Conservation (phyloP, 53 echinoderm and acorn worm genomes). For the Luidia sarsii region DNA sequence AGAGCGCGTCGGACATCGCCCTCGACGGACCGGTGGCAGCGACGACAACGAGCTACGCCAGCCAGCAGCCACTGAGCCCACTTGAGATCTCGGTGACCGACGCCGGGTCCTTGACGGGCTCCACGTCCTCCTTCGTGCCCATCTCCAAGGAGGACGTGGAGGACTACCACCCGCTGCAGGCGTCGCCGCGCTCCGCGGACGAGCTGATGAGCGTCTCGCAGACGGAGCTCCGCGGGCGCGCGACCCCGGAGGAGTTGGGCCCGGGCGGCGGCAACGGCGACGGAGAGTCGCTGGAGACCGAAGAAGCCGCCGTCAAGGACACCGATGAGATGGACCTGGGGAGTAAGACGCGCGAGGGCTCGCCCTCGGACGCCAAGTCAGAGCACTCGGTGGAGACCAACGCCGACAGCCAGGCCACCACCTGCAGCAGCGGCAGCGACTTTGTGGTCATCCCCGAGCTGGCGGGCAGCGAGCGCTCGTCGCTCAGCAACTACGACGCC, state of each 20-base stretch:
- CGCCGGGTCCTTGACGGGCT: conserved; percentile 32
- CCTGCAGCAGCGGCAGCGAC: conserved; percentile 92
- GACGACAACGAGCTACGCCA: not conserved
- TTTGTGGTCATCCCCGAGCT: conserved; percentile 97
- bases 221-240: conserved; percentile 11
- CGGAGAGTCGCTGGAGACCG: conserved; percentile 4
- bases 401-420: conserved; percentile 68
- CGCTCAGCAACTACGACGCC: conserved; percentile 77
- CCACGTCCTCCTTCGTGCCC: conserved; percentile 41
- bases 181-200: conserved; percentile 18
- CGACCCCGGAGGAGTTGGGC: conserved; percentile 19
- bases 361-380: conserved; percentile 68
- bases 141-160: conserved; percentile 52
- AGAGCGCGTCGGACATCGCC: not conserved
- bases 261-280: conserved; percentile 15
- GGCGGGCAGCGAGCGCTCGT: conserved; percentile 90
- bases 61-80: conserved; percentile 11
- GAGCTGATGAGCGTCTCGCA: conserved; percentile 44
- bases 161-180: not conserved
- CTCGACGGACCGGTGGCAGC: not conserved
- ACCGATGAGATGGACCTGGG: conserved; percentile 10
- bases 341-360: conserved; percentile 33
- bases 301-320: too few species aligned
- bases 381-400: conserved; percentile 69
- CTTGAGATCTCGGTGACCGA: conserved; percentile 34